phyloP scores from a whole-genome alignment of 2,797 vertebrate species.

The Miopithecus talapoin region DNA sequence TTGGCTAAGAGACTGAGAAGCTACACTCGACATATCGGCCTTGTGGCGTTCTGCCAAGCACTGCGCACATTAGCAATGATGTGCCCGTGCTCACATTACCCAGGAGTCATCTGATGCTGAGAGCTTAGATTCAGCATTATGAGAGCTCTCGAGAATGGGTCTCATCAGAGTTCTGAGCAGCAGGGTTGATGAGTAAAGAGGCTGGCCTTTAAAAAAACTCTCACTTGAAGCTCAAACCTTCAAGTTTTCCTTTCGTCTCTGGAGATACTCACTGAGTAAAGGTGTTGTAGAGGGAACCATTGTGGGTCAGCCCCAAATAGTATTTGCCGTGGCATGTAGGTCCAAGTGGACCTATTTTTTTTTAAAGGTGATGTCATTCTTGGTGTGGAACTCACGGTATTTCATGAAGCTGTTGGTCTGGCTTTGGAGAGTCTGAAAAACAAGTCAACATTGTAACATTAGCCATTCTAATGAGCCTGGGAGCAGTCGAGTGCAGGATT shows the following conservation, averaged over 20 bases:
- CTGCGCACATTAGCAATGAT: neutral
- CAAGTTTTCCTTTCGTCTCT: neutral
- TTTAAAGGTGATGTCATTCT: neutral
- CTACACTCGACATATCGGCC: neutral
- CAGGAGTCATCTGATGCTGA: neutral
- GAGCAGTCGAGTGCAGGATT: neutral
- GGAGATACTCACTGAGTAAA: neutral
- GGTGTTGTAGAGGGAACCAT: neutral
- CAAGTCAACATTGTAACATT: neutral
- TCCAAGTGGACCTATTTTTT: neutral
- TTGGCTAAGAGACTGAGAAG: neutral
- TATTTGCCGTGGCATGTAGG: neutral
- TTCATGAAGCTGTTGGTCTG: neutral
- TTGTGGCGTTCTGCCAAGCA: constrained; percentile 30
- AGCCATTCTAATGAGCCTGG: neutral
- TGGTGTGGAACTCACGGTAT: neutral
- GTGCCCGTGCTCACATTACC: neutral
- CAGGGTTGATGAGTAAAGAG: neutral
- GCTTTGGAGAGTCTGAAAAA: constrained; percentile 2
- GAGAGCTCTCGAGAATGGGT: neutral
- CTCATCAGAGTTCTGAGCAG: constrained; percentile 2
- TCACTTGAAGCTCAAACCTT: neutral
- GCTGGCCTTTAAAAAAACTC: neutral
- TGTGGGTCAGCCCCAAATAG: neutral
- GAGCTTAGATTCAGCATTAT: neutral